Base-by-base conservation (phyloP, 2,888 invertebrate genomes). In the Agriotes lineatus region DNA sequence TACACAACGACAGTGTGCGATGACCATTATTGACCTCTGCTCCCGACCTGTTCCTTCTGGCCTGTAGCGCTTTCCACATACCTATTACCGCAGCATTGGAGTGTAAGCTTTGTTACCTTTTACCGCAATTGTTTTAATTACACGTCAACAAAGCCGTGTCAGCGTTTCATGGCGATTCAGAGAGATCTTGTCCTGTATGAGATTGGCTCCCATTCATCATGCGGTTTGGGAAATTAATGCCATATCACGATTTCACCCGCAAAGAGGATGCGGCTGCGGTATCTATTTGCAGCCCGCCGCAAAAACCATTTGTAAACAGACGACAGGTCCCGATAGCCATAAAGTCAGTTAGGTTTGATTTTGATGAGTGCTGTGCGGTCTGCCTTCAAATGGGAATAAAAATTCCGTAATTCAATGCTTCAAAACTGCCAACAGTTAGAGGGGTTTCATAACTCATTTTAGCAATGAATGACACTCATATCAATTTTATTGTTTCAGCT, bases 201-300 rank as follows among this genome's bases (percentile, higher is more conserved):
- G 22, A 48, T 22, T 48, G 48, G 22, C 48, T 48, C 48, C 22
- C 48, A 48, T 48, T 48, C 25, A 48, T 48, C 48, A 48, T 48
- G 48, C 48, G 48, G 48, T 22, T 48, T 48, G 25, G 22, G 48
- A 48, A 22, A 48, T 48, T 48, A 48, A 48, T 48, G 48, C 48
- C 48, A 48, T 25, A 48, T 48, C 48, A 48, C 48, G 48, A 48
- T 48, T 19, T 48, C 48, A n/a, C 5, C 48, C 20, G 22, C 20
- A 20, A 48, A 48, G 6, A 6, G 20, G 12, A 48, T 48, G 10
- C 22, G 22, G n/a, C 10, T 7, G 4, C 19, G 48, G 5, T 19
- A 48, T 48, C 48, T 48, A 25, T 48, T 48, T 48, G 48, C 22
- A 48, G 20, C 12, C 12, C 12, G 18, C 14, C n/a, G 22, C 48